Percentiles rank a stretch among this genome's conserved stretches.
Evolutionary conservation across 2,888 invertebrate species (phyloP).

Genomic region (Elegia similella): DNA sequence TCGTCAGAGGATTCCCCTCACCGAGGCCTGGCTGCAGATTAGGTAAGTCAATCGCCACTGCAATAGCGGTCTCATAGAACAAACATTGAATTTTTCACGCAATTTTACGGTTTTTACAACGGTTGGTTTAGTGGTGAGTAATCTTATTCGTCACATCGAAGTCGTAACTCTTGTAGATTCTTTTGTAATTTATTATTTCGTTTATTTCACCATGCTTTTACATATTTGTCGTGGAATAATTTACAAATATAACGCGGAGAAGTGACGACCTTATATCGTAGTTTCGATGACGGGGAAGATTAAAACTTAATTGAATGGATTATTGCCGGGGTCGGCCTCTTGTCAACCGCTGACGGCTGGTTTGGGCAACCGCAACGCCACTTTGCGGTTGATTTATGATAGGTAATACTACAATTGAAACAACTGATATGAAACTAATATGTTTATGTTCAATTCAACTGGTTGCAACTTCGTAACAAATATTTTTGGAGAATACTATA

Average conservation of each 20-base stretch:
- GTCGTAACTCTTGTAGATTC: background rate
- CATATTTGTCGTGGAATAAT: conserved; percentile 3
- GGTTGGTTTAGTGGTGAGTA: background rate
- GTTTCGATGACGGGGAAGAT: conserved; percentile 5
- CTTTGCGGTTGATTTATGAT: conserved; percentile 36
- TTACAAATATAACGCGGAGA: background rate
- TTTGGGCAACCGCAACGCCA: conserved; percentile 31
- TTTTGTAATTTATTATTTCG: background rate
- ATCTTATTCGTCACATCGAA: background rate
- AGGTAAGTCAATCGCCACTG: conserved; percentile 72
- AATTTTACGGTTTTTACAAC: conserved; percentile 2
- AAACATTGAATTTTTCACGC: conserved; percentile 10
- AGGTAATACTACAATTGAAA: conserved; percentile 26
- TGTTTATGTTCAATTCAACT: too few species aligned
- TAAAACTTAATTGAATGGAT: conserved; percentile 17
- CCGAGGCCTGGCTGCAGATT: conserved; percentile 93
- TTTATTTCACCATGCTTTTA: background rate
- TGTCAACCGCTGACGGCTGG: conserved; percentile 24
- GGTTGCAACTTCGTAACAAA: too few species aligned
- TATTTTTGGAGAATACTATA: too few species aligned
- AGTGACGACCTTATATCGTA: background rate
- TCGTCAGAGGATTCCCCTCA: conserved; percentile 93
- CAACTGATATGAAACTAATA: conserved; percentile 20
- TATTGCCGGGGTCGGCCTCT: conserved; percentile 15
- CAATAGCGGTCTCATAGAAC: conserved; percentile 2